Evolutionary conservation across 2,888 invertebrate species (phyloP), one percentile per base, ranked within the genome.

Genomic region (Podabrus alpinus): DNA sequence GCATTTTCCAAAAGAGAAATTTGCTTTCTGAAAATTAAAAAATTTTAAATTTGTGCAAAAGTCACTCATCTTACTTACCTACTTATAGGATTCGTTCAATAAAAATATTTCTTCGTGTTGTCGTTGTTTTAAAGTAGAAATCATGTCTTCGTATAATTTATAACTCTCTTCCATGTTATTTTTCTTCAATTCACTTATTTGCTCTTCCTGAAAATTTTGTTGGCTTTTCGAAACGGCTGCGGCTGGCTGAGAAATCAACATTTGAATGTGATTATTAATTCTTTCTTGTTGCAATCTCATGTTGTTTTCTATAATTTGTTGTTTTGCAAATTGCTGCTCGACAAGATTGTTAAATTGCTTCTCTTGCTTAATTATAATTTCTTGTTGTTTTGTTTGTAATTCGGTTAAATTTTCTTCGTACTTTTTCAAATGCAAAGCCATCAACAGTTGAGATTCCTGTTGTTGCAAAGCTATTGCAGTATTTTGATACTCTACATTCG

Each of bases 41-140:
- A 62, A 62, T 62, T 62, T 62, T 16, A 62, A 16, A 25, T 15
- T 45, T 15, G 13, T 15, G 15, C 11, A 19, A 19, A n/a, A 17
- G 0, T 24, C 1, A 59, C 11, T 15, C 66, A 19, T n/a, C 70
- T n/a, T 10, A 29, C 15, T 68, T 71, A 78, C 82, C 80, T 85
- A 91, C 91, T 91, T 91, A 79, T 91, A 92, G 0, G 91, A 91
- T 74, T 90, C 90, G 83, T 92, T 91, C 88, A 91, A 88, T 59
- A 92, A 83, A 83, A 91, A 91, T 59, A 90, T 88, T 84, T 92
- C 92, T 79, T 91, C 91, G 61, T 90, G 88, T 73, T 92, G 91
- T 78, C 91, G 89, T 79, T 90, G 89, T 81, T 90, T 90, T 29
- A 91, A 82, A 0, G 89, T 88, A 59, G 87, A 87, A 1, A 91